Percentiles rank a stretch among this genome's conserved stretches.
Evolutionary conservation across 2,113 vertebrate species (phyloP).

Genomic region (Gymnobelideus leadbeateri): DNA sequence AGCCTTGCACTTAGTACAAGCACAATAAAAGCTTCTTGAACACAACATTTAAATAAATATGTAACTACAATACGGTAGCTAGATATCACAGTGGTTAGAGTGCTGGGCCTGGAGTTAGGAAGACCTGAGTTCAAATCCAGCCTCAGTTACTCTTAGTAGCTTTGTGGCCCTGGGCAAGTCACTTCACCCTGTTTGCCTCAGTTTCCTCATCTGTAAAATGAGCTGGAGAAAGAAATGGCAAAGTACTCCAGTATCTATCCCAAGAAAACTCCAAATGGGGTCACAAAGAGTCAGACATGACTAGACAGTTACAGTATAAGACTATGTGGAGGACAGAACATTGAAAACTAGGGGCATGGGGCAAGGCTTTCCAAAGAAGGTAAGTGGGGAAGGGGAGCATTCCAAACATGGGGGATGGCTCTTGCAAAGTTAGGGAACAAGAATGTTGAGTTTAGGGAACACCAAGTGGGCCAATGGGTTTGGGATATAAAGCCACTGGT

Average conservation of each 20-base stretch:
- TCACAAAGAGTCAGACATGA: neutral
- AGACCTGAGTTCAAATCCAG: neutral
- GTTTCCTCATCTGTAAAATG: neutral
- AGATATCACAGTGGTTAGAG: neutral
- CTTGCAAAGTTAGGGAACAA: too few species aligned
- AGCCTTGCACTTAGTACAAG: neutral
- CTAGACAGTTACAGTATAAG: too few species aligned
- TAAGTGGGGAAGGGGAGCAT: too few species aligned
- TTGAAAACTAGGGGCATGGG: too few species aligned
- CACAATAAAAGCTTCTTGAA: neutral
- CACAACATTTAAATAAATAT: neutral
- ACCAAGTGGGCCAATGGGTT: too few species aligned
- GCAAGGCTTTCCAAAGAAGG: too few species aligned
- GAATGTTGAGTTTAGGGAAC: too few species aligned
- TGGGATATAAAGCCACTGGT: too few species aligned
- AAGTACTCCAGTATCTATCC: neutral
- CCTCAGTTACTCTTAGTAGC: neutral
- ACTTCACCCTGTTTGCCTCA: too few species aligned
- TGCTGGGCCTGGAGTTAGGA: neutral
- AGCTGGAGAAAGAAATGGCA: neutral
- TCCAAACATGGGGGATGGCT: too few species aligned
- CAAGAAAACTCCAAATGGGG: neutral
- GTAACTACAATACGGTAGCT: neutral
- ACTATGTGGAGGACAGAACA: too few species aligned
- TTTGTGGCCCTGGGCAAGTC: neutral